Base-by-base conservation (phyloP, 2,797 vertebrate genomes). In the Sphaeramia orbicularis region DNA sequence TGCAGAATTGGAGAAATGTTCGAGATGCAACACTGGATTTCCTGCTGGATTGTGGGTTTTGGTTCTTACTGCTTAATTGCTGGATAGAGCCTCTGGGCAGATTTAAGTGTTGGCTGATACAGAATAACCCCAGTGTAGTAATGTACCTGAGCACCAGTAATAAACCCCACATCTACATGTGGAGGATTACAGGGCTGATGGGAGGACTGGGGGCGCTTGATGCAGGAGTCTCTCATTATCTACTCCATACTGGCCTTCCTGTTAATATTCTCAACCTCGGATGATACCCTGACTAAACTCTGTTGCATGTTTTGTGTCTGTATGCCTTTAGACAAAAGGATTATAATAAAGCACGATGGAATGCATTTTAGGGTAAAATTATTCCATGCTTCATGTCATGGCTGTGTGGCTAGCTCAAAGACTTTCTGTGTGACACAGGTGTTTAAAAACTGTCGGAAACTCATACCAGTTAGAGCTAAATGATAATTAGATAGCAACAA, bases 401-500 rank as follows among this genome's bases (percentile, higher is more conserved):
- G 44, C 27, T 32, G 14, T 37, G 58, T 51, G n/a, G 53, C 15
- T 55, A 24, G 37, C 19, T 40, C 13, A 21, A 30, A 15, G 40
- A 41, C 38, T 42, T 41, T 41, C n/a, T 54, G 52, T 55, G n/a
- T 43, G 21, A 48, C n/a, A 42, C 38, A n/a, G n/a, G n/a, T n/a
- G 8, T 42, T 30, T n/a, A 24, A 42, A 19, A 43, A n/a, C 35
- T 57, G 77, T 73, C 64, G 65, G 65, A 80, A 83, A 81, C 68
- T 67, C 51, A 37, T 48, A 71, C 44, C 65, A 37, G 66, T 79
- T 61, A 7, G 21, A 10, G 65, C 78, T 74, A 77, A 80, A 75
- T 81, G 80, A 89, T 89, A 86, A 93, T 90, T 85, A 83, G 87
- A 91, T 68, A 7, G 76, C 58, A 69, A 83, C 87, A 83, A 87